Evolutionary conservation across 2,113 vertebrate genomes (phyloP).

Genomic region (Tiliqua scincoides): DNA sequence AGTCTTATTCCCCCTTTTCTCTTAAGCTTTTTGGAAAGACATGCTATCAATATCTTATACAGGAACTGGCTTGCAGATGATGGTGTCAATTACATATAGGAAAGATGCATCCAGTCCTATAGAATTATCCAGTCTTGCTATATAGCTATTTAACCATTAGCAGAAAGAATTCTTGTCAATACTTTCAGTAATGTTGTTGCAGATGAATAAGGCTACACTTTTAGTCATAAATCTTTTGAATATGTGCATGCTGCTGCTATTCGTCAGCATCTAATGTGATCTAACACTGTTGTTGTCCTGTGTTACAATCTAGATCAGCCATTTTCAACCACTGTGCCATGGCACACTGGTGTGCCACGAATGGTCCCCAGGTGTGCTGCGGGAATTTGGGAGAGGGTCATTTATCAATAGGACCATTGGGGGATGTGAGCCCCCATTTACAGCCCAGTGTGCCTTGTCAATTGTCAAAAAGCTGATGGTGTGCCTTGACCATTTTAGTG

Average conservation of each 20-base stretch:
- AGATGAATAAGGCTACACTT: background rate
- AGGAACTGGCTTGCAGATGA: background rate
- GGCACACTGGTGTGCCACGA: too few species aligned
- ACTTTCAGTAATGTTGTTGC: background rate
- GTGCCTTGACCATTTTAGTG: too few species aligned
- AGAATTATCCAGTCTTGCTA: background rate
- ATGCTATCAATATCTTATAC: background rate
- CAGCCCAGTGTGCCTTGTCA: too few species aligned
- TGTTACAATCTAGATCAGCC: background rate
- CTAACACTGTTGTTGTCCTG: background rate
- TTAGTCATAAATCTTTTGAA: background rate
- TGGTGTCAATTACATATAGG: background rate
- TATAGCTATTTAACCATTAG: background rate
- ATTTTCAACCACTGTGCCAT: too few species aligned
- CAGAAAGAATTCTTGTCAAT: background rate
- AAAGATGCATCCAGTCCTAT: too few species aligned
- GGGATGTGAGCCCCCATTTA: too few species aligned
- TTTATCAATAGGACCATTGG: too few species aligned
- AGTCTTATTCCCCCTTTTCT: background rate
- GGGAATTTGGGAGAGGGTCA: too few species aligned
- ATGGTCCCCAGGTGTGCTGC: too few species aligned
- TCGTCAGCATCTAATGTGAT: background rate
- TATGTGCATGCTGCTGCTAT: background rate
- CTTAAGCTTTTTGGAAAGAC: background rate
- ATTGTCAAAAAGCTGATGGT: too few species aligned